Base-by-base conservation (phyloP, 2,888 invertebrate genomes). In the Caenorhabditis sinica region DNA sequence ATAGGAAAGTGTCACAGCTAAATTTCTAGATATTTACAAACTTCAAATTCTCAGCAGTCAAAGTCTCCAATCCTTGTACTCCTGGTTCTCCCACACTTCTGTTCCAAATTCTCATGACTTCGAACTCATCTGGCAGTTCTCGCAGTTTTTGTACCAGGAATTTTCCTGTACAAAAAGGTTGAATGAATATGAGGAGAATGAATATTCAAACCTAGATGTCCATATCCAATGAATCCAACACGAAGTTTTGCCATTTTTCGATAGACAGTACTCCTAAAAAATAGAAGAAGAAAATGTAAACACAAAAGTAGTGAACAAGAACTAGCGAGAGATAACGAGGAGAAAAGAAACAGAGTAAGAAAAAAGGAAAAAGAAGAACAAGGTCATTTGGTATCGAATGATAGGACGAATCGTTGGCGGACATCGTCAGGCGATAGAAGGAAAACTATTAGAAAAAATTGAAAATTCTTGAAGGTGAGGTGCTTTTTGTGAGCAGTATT, bases 191-290 rank as follows among this genome's bases (percentile, higher is more conserved):
- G 2, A 69, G 28, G 15, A 8, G 9, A 43, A n/a, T n/a, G n/a
- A 6, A 6, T 11, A 40, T 40, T 13, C 71, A 75, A 69, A 90
- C 92, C 92, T 23, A 92, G 81, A 89, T 90, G 89, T 17, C 92
- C 92, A 77, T 90, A 88, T 15, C 92, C 92, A 60, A 92, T 91
- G 25, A 92, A 89, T 11, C 89, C 91, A 45, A 92, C 88, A 36
- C 89, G 86, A 23, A 73, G 40, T 36, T 60, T 69, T 0, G 69
- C 30, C 82, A 82, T 74, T 74, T 60, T 53, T 40, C 17, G 43
- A 56, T 2, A 58, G 30, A 53, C 20, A 20, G 20, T 53, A 4
- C 20, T 23, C 5, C 20, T 28, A 45, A 9, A n/a, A 23, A 43
- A 45, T 28, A 11, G 17, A 65, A 65, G 43, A 28, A 23, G 53